A percentile compares a stretch with the other conserved stretches of the same genome.
Evolutionary conservation across 2,113 vertebrate species (phyloP).

Genomic region (Dromiciops gliroides): DNA sequence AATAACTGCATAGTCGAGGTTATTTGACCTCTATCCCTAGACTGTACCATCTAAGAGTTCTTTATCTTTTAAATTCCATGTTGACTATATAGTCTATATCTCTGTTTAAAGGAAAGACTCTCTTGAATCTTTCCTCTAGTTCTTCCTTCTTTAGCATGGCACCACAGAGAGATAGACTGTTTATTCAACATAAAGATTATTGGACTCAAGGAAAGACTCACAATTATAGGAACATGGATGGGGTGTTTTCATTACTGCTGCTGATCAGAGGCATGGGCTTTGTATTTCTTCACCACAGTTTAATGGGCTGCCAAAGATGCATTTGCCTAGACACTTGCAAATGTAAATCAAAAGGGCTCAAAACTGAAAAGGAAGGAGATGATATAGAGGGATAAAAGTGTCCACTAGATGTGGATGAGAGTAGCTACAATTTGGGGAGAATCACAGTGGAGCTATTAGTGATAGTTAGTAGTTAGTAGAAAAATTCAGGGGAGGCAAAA

Average conservation of each 20-base stretch:
- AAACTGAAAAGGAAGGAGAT: not conserved
- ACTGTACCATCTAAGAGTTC: not conserved
- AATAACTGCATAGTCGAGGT: not conserved
- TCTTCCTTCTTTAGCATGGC: not conserved
- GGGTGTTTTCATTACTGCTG: not conserved
- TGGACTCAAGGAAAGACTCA: not conserved
- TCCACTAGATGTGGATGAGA: not conserved
- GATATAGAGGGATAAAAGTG: not conserved
- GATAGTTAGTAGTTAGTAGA: not conserved
- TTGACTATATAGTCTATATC: not conserved
- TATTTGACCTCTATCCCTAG: not conserved
- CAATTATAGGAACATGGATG: not conserved
- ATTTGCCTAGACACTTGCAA: too few relatives aligned
- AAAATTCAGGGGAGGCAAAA: not conserved
- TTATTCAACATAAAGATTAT: not conserved
- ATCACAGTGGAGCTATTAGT: not conserved
- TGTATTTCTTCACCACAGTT: not conserved
- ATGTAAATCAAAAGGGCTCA: not conserved
- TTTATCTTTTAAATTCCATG: not conserved
- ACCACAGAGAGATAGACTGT: not conserved
- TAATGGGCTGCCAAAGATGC: not conserved
- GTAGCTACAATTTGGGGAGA: not conserved
- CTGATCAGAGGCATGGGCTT: not conserved
- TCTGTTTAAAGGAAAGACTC: not conserved
- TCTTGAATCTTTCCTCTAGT: not conserved